phyloP scores from a whole-genome alignment of 2,888 invertebrate species.

The Pheosia gnoma region DNA sequence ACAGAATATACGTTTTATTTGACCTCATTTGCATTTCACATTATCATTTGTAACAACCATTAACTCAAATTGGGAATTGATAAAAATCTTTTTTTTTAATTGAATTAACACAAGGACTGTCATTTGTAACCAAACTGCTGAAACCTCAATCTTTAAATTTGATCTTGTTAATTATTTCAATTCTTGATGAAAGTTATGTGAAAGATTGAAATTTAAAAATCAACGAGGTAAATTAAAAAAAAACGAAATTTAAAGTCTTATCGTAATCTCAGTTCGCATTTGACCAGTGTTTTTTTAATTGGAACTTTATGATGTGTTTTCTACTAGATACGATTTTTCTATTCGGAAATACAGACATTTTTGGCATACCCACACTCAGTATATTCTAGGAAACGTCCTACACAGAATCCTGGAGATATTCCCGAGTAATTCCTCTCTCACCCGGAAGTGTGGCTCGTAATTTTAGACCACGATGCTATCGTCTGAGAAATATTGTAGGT shows the following conservation, averaged over 20 bases:
- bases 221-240: too few relatives aligned
- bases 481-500: slow-evolving; percentile 46
- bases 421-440: slow-evolving; percentile 52
- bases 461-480: slow-evolving; percentile 57
- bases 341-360: too few relatives aligned
- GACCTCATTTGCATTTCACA: slow-evolving; percentile 35
- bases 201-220: too few relatives aligned
- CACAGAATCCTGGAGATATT: slow-evolving; percentile 51
- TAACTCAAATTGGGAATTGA: slow-evolving; percentile 11
- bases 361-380: slow-evolving; percentile 21
- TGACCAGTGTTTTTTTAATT: too few relatives aligned
- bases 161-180: neutral
- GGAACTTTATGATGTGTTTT: too few relatives aligned
- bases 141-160: neutral
- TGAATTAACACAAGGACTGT: neutral
- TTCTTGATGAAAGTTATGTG: neutral
- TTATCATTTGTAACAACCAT: slow-evolving; percentile 29
- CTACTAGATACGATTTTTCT: too few relatives aligned
- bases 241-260: too few relatives aligned
- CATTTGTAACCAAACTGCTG: neutral
- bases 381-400: slow-evolving; percentile 43
- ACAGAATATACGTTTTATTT: slow-evolving; percentile 28
- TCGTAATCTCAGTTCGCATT: too few relatives aligned
- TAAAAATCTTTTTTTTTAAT: neutral
- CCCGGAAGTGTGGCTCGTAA: slow-evolving; percentile 60